These are phyloP conservation scores for Drosophila kurseongensis DNA, from an alignment of 1,140 invertebrate genomes.

Conservation along the genomic window DNA sequence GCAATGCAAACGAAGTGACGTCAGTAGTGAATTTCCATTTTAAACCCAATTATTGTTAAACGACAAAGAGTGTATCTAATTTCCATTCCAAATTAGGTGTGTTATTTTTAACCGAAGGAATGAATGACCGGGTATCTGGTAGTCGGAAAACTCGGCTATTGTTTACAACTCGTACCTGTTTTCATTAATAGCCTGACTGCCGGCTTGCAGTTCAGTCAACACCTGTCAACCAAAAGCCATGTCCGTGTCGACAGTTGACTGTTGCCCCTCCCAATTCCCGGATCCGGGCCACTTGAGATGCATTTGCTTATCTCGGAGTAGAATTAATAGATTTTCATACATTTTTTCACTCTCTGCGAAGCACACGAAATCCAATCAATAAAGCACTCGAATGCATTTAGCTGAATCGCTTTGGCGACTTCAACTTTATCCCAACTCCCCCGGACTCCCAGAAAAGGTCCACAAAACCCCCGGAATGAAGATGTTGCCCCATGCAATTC, in stretches of 20 bases:
- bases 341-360: conserved; percentile 11
- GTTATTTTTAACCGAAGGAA: not conserved
- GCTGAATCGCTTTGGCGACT: conserved; percentile 66
- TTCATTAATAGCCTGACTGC: conserved; percentile 38
- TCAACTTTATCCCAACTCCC: conserved; percentile 39
- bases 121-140: conserved; percentile 27
- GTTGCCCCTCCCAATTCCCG: not conserved
- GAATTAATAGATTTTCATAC: conserved; percentile 48
- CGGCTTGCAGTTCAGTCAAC: conserved; percentile 30
- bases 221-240: conserved; percentile 37
- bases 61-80: conserved; percentile 6
- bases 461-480: conserved; percentile 19
- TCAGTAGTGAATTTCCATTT: conserved; percentile 16
- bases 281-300: conserved; percentile 41
- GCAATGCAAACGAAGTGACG: conserved; percentile 9
- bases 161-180: conserved; percentile 20
- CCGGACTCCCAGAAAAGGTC: not conserved
- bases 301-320: conserved; percentile 50
- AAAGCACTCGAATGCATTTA: conserved; percentile 77
- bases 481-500: conserved; percentile 51
- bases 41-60: conserved; percentile 1
- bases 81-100: conserved; percentile 1
- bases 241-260: conserved; percentile 31
- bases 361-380: conserved; percentile 64
- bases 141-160: conserved; percentile 24